Evolutionary conservation across 2,113 vertebrate species (phyloP).

Genomic region (Nematolebias whitei): DNA sequence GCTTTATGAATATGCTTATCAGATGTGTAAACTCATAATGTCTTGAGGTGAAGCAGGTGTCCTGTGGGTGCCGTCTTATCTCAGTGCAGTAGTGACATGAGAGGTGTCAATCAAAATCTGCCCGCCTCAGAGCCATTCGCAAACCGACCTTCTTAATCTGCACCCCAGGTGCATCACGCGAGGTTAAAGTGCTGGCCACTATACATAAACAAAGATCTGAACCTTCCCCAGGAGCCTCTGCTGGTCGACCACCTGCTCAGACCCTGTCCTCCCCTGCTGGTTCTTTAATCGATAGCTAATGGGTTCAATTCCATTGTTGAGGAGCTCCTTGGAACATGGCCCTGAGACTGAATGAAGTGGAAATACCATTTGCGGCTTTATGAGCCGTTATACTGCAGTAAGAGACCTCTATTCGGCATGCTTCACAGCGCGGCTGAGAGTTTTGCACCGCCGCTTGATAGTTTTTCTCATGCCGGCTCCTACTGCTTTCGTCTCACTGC

Average conservation of each 20-base stretch:
- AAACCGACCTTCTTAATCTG: constrained; percentile 49
- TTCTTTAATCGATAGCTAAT: constrained; percentile 86
- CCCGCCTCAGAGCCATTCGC: constrained; percentile 9
- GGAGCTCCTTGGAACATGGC: constrained; percentile 80
- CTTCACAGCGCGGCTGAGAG: constrained; percentile 76
- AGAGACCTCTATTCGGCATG: constrained; percentile 81
- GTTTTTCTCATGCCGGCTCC: constrained; percentile 73
- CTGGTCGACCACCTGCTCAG: constrained; percentile 32
- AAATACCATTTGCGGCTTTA: constrained; percentile 84
- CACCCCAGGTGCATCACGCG: constrained; percentile 40
- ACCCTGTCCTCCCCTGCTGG: constrained; percentile 73
- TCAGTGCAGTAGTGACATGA: constrained; percentile 32
- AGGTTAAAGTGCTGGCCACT: constrained; percentile 57
- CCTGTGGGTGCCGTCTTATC: constrained; percentile 34
- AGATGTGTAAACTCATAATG: constrained; percentile 37
- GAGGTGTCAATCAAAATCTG: constrained; percentile 55
- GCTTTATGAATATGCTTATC: constrained; percentile 68
- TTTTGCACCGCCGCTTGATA: constrained; percentile 78
- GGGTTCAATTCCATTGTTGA: constrained; percentile 79
- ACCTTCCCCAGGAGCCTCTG: constrained; percentile 51
- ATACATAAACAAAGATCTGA: constrained; percentile 76
- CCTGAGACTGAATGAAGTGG: constrained; percentile 83
- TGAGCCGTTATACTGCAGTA: constrained; percentile 82
- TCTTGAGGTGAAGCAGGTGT: constrained; percentile 56
- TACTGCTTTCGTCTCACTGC: constrained; percentile 72